Conservation (phyloP, 1,140 invertebrate species). For the Macrotrachela quadricornifera region DNA sequence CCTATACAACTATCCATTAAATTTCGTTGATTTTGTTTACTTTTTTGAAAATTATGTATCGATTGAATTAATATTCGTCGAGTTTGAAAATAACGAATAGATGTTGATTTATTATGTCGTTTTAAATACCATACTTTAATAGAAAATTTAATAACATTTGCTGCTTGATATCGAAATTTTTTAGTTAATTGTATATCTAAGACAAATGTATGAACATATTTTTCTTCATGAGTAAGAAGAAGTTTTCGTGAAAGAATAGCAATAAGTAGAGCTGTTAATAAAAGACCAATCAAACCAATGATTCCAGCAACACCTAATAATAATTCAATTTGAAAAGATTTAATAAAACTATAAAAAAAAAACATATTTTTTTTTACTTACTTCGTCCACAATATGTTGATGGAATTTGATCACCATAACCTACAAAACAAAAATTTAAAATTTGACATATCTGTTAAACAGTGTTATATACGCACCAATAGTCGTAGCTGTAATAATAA, state of each 20-base stretch:
- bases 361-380: too few species aligned
- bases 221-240: conserved; percentile 14
- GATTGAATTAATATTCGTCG: conserved; percentile 19
- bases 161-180: conserved; percentile 13
- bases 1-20: conserved; percentile 19
- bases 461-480: conserved; percentile 17
- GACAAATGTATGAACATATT: conserved; percentile 16
- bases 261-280: conserved; percentile 25
- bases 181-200: conserved; percentile 14
- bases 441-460: too few species aligned
- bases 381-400: conserved; percentile 93
- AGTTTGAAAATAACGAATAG: not conserved
- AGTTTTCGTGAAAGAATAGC: conserved; percentile 17
- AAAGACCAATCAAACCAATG: conserved; percentile 16
- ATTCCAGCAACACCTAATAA: conserved; percentile 17
- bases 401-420: conserved; percentile 97
- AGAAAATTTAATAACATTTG: conserved; percentile 16
- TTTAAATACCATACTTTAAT: conserved; percentile 21
- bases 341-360: too few species aligned
- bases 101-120: not conserved
- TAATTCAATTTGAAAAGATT: too few species aligned
- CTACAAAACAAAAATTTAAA: too few species aligned
- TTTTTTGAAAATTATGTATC: conserved; percentile 21
- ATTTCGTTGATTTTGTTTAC: conserved; percentile 18
- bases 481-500: too few species aligned